Base-by-base conservation (phyloP, 2,797 vertebrate genomes). In the Darevskia nairensis region DNA sequence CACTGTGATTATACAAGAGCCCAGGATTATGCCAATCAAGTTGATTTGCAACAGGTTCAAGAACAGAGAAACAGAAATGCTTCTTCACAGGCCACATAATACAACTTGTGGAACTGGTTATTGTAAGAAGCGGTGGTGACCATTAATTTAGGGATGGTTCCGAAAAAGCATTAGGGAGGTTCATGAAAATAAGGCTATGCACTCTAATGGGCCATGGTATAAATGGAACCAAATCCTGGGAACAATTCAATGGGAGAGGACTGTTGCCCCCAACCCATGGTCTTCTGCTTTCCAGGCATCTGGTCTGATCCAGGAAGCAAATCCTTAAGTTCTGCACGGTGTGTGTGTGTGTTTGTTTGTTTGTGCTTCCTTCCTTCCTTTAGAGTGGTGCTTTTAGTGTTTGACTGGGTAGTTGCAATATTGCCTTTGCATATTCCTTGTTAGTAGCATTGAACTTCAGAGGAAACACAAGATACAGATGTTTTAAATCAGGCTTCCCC, bases 151-250 rank as follows among this genome's bases (percentile, higher is more conserved):
- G 59, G 50, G 39, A 61, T 35, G 8, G 72, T 69, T 46, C 72
- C 32, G 29, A 76, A 64, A 87, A 87, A 82, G 74, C 19, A 82
- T 50, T 82, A 82, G 46, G 46, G 46, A 50, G 46, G 75, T 46
- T 75, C 17, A 87, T 11, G 69, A n/a, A 82, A 64, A 66, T 15
- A 6, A 11, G 76, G 35, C 41, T 82, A 29, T 77, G n/a, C 10
- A 68, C n/a, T 21, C 3, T 82, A 29, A 27, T 27, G n/a, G 50
- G 13, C 23, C 39, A 35, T 64, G 5, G 15, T 46, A 27, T 64
- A 50, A 46, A 32, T 75, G 71, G 55, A 75, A 76, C 27, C 13
- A 32, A 39, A 76, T 68, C 2, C 55, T 66, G 7, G 13, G 10
- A n/a, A 71, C 35, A 15, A n/a, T 59, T 50, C 8, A n/a, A 7